Evolutionary conservation across 2,888 invertebrate species (phyloP), one percentile per base, ranked within the genome.

Genomic region (Saturnia pavonia): DNA sequence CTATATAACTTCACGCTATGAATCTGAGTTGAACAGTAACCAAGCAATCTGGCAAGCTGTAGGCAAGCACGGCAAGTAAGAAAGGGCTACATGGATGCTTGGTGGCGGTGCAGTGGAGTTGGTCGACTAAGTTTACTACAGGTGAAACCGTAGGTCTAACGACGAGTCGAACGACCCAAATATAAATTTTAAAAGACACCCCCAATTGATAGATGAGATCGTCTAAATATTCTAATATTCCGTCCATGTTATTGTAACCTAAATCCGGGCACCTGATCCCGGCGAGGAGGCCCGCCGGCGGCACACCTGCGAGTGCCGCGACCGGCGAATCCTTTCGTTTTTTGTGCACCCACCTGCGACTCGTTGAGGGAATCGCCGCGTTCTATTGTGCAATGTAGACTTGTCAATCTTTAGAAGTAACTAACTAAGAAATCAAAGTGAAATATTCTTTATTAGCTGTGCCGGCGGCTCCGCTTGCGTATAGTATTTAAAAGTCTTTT

Each of bases 321-420:
- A n/a, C n/a, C 85, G 86, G 80, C 83, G 91, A 93, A 94, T 92
- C 92, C 93, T 92, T 93, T 93, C 89, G 84, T 60, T 89, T 92
- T 93, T 93, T 91, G 87, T 86, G 79, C 82, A 75, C 83, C 80
- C 92, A 92, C 92, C 91, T 92, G 91, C 92, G 84, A 60, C 57
- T 14, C 73, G 76, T 22, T 77, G 57, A 57, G 69, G 65, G 72
- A 69, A 70, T 69, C 76, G 78, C 75, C 78, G 80, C 82, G 80
- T 81, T 76, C 87, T 83, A 88, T 92, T 92, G 91, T 91, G 88
- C 90, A 91, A 92, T 74, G 76, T 74, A 83, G 84, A 75, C 27
- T 22, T 77, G 71, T 0, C 11, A 79, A 79, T 1, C 16, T 40
- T 79, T 12, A 83, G 85, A 87, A 65, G 4, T 48, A 79, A 12